These are phyloP conservation scores for Gnathonemus longibarbis DNA, from an alignment of 2,113 vertebrate genomes.

Conservation along the genomic window DNA sequence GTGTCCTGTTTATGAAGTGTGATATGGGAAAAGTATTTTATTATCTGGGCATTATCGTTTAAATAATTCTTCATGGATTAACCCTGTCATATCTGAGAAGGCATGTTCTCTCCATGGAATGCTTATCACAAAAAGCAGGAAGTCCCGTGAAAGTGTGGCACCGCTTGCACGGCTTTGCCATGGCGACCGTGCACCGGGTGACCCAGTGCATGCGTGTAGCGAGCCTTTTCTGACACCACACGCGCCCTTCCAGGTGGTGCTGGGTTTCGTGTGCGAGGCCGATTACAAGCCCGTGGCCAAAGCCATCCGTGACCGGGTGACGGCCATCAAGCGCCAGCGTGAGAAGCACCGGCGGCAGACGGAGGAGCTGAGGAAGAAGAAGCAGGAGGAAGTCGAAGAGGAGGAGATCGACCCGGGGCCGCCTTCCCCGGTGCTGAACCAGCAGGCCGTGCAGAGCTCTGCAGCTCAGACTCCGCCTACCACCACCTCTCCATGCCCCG, in stretches of 20 bases:
- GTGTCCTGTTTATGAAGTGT: background rate
- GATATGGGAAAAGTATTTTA: background rate
- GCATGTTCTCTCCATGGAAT: background rate
- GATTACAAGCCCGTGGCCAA: constrained; percentile 94
- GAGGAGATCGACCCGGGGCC: constrained; percentile 51
- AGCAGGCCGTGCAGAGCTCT: constrained; percentile 36
- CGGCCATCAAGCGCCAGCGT: constrained; percentile 80
- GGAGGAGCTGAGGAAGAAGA: constrained; percentile 51
- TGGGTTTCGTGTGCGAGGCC: constrained; percentile 84
- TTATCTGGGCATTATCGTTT: background rate
- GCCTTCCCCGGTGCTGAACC: constrained; percentile 8
- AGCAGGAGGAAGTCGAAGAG: constrained; percentile 44
- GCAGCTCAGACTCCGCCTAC: constrained; percentile 22
- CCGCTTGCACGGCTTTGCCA: background rate
- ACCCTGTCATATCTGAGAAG: background rate
- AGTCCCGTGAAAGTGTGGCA: background rate
- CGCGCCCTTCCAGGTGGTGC: constrained; percentile 66
- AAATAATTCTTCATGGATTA: background rate
- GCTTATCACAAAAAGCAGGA: background rate
- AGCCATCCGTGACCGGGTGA: constrained; percentile 82
- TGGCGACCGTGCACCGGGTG: background rate
- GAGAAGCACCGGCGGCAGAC: constrained; percentile 71
- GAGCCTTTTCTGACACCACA: constrained; percentile 14
- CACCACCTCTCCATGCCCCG: constrained; percentile 13
- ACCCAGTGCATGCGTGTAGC: background rate